Evolutionary conservation across 1,140 invertebrate species (phyloP).

Genomic region (Camponotus floridanus): DNA sequence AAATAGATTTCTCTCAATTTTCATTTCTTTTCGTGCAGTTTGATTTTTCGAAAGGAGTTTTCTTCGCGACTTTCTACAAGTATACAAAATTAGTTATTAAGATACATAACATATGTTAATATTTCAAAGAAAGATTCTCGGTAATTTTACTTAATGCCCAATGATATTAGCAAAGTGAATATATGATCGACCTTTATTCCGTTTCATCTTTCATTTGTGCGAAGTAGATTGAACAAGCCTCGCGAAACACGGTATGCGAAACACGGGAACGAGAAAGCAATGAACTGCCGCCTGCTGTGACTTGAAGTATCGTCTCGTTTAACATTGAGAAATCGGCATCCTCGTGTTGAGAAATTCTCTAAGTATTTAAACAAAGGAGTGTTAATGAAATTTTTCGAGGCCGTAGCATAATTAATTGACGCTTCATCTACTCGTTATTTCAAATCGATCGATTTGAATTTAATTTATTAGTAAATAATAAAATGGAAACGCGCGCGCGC

Average conservation of each 20-base stretch:
- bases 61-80: neutral
- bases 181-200: neutral
- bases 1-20: neutral
- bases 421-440: neutral
- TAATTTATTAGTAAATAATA: conserved; percentile 5
- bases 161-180: conserved; percentile 2
- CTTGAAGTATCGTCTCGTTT: conserved; percentile 28
- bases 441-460: neutral
- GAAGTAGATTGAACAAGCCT: neutral
- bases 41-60: conserved; percentile 12
- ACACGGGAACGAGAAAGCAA: neutral
- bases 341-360: neutral
- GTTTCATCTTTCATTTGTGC: conserved; percentile 15
- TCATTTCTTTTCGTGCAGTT: no score
- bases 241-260: neutral
- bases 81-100: neutral
- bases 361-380: neutral
- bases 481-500: neutral
- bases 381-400: conserved; percentile 9
- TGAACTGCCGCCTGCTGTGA: conserved; percentile 9
- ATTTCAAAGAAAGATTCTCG: neutral
- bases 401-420: neutral
- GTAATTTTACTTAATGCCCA: neutral
- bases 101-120: neutral
- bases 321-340: neutral